A percentile compares a stretch with the other conserved stretches of the same genome.
These are phyloP conservation scores for Heterodera carotae DNA, from an alignment of 1,140 invertebrate genomes.

Conservation along the genomic window DNA sequence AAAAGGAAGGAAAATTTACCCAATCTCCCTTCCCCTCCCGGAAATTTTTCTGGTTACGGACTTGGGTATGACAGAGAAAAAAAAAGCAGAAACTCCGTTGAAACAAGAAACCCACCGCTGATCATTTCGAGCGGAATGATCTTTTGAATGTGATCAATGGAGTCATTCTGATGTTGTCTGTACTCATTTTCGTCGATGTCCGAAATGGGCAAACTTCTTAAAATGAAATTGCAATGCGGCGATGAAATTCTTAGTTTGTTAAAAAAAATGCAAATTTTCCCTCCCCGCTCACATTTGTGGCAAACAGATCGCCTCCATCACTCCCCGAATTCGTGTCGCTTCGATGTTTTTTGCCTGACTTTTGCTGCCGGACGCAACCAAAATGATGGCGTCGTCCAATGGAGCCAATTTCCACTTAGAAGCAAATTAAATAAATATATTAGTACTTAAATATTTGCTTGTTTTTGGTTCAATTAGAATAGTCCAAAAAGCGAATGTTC, in stretches of 20 bases:
- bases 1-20: background rate
- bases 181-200: constrained; percentile 21
- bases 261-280: background rate
- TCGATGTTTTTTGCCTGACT: constrained; percentile 14
- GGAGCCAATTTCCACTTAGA: constrained; percentile 7
- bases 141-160: constrained; percentile 10
- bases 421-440: background rate
- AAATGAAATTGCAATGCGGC: background rate
- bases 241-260: background rate
- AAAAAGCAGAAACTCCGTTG: no score
- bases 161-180: constrained; percentile 10
- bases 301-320: constrained; percentile 14
- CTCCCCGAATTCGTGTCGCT: background rate
- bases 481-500: no score
- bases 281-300: background rate
- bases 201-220: constrained; percentile 17
- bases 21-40: no score
- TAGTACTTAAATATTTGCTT: no score
- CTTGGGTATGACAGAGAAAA: no score
- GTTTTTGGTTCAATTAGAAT: no score
- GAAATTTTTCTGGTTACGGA: no score
- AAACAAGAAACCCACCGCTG: background rate
- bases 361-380: constrained; percentile 12
- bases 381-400: background rate
- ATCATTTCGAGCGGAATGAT: constrained; percentile 15